Base-by-base conservation (phyloP, 2,113 vertebrate genomes). In the Plestiodon gilberti region DNA sequence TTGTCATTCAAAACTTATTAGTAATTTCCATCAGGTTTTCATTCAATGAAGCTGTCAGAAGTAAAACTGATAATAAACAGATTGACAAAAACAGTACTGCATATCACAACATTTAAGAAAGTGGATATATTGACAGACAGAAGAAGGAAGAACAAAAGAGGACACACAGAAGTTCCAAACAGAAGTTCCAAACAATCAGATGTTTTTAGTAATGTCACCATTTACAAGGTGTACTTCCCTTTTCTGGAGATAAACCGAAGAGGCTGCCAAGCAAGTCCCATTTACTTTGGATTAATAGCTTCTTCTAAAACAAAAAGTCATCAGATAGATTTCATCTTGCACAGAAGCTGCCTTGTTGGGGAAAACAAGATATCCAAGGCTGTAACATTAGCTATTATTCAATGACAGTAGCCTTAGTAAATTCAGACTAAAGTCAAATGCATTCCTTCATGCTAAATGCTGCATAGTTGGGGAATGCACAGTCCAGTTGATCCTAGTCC, bases 261-360 rank as follows among this genome's bases (percentile, higher is more conserved):
- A 87, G 81, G 82, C 87, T 83, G 82, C 38, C 82, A 93, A 90
- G 59, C 76, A 52, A 84, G 86, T 35, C 70, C 91, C 73, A 70
- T 93, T 92, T 87, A 38, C 70, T 83, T 1, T n/a, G 64, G 78
- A 89, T 86, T 78, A 74, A 91, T 93, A 88, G 83, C 0, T 0
- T 61, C 71, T 88, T 86, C 28, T 8, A 38, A 82, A 83, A 90
- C 55, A 59, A 84, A 88, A 87, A 52, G 14, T 80, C 9, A 1
- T 78, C 40, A n/a, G 62, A 70, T 83, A 78, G 87, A 88, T 91
- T 93, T 90, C n/a, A 43, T 93, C 90, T 78, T 86, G 70, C 43
- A n/a, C 82, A 69, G 88, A 64, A 80, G 83, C 87, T 89, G 80
- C 89, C 88, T 91, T 87, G 62, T 76, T 80, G 67, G 33, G 67